phyloP scores from a whole-genome alignment of 2,113 vertebrate genomes.

The Paralichthys olivaceus region DNA sequence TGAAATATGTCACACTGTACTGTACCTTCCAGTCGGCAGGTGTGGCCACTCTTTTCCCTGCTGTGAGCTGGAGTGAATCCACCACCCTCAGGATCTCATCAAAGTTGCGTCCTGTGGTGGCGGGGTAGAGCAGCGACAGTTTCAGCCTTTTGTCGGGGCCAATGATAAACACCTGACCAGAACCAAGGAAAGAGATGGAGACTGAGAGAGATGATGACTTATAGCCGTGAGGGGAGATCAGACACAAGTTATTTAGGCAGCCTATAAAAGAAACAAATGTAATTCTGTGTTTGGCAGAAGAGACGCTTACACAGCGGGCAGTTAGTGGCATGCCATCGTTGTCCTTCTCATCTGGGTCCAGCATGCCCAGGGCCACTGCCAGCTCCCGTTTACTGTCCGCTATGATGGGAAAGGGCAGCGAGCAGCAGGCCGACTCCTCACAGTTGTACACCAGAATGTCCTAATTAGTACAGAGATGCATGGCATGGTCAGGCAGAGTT shows the following conservation, averaged over 20 bases:
- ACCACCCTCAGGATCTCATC: constrained; percentile 93
- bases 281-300: not conserved
- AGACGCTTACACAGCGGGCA: constrained; percentile 88
- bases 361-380: constrained; percentile 90
- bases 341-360: constrained; percentile 90
- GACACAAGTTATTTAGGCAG: not conserved
- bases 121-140: constrained; percentile 93
- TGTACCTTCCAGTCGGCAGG: constrained; percentile 93
- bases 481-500: not conserved
- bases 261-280: not conserved
- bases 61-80: constrained; percentile 92
- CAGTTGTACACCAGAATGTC: constrained; percentile 93
- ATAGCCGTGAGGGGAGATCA: not conserved
- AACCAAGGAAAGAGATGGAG: not conserved
- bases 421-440: constrained; percentile 70
- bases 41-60: constrained; percentile 87
- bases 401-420: constrained; percentile 93
- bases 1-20: not conserved
- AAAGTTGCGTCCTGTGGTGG: constrained; percentile 94
- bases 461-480: constrained; percentile 67
- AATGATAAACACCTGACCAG: constrained; percentile 89
- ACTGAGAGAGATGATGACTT: too few relatives aligned
- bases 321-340: constrained; percentile 89
- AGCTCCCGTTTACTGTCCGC: constrained; percentile 89
- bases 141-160: constrained; percentile 94